phyloP scores from a whole-genome alignment of 2,113 vertebrate species.

The Rousettus leschenaultii region DNA sequence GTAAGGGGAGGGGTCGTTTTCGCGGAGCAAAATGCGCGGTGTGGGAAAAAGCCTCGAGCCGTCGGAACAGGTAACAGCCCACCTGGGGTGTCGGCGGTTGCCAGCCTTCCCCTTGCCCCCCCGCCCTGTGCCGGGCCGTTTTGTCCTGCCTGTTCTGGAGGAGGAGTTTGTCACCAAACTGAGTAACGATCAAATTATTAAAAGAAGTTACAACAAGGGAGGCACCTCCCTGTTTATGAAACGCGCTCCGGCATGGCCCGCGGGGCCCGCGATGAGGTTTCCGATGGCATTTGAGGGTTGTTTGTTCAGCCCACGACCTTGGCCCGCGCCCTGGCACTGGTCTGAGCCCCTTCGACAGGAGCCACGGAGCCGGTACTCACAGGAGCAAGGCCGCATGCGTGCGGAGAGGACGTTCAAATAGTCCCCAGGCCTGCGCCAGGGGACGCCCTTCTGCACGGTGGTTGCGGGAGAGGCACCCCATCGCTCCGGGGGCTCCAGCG shows the following conservation, averaged over 20 bases:
- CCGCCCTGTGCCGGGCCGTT: background rate
- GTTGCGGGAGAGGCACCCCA: too few relatives aligned
- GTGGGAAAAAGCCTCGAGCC: background rate
- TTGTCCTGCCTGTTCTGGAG: background rate
- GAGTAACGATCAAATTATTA: background rate
- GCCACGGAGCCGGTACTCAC: too few relatives aligned
- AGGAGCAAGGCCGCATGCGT: background rate
- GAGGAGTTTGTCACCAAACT: background rate
- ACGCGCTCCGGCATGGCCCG: background rate
- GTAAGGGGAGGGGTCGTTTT: background rate
- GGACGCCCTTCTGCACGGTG: rapidly evolving
- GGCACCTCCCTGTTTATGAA: background rate
- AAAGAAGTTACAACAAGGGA: background rate
- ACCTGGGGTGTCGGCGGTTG: background rate
- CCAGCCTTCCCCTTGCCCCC: background rate
- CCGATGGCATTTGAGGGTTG: background rate
- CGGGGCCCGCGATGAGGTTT: too few relatives aligned
- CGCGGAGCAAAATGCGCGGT: background rate
- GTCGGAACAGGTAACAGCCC: background rate
- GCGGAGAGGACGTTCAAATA: rapidly evolving
- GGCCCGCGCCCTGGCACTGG: background rate
- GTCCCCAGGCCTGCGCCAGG: background rate
- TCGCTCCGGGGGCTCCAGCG: too few relatives aligned
- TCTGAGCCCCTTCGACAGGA: background rate
- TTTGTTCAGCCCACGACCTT: too few relatives aligned